Evolutionary conservation across 1,140 invertebrate genomes (phyloP).

Genomic region (Mizuhopecten yessoensis): DNA sequence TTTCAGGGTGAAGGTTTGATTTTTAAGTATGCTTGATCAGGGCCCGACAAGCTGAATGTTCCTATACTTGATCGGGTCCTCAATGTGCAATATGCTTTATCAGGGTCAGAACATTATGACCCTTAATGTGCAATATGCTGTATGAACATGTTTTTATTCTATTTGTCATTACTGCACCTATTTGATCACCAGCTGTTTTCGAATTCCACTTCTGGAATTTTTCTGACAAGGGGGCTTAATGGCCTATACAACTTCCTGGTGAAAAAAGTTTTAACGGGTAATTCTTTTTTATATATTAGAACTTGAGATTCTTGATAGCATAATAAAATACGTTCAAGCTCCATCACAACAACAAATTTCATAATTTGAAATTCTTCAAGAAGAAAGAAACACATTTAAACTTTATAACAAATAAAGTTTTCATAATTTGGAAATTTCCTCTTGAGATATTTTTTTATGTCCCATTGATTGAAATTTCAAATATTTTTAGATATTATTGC

Average conservation of each 20-base stretch:
- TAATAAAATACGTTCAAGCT: too few relatives aligned
- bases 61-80: not conserved
- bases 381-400: too few relatives aligned
- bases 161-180: not conserved
- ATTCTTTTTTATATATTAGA: not conserved
- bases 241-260: not conserved
- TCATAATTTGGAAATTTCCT: too few relatives aligned
- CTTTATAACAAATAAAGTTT: too few relatives aligned
- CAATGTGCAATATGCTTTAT: not conserved
- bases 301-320: not conserved
- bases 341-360: too few relatives aligned
- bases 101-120: too few relatives aligned
- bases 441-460: too few relatives aligned
- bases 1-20: not conserved
- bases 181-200: slow-evolving; percentile 5
- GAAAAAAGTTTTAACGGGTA: not conserved
- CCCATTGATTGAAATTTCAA: too few relatives aligned
- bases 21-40: not conserved
- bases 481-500: too few relatives aligned
- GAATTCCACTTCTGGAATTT: not conserved
- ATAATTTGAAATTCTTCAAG: too few relatives aligned
- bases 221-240: not conserved
- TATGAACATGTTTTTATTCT: slow-evolving; percentile 27
- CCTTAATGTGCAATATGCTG: not conserved
- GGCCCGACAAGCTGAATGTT: not conserved